Base-by-base conservation (phyloP, 2,113 vertebrate species). In the Tretioscincus oriximinensis region DNA sequence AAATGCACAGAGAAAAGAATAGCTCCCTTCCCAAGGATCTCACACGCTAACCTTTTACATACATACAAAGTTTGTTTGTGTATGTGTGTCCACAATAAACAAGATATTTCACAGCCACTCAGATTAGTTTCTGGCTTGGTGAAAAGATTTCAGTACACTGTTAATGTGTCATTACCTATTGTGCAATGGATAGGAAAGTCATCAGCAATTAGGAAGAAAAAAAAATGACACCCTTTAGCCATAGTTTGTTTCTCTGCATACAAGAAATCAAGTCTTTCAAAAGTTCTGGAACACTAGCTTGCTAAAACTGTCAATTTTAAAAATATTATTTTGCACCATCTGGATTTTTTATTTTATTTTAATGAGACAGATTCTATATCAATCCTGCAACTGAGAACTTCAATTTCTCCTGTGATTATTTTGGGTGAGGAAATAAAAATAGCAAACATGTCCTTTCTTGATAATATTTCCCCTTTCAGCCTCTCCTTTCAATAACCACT, bases 381-480 rank as follows among this genome's bases (percentile, higher is more conserved):
- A 78, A 35, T 84, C 49, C 85, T 81, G 12, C 49, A 70, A 51
- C 41, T 74, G 75, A 77, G 61, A 10, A 82, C 26, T 80, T 77
- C 7, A 1, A 73, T 85, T 82, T 47, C 65, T 77, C 22, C 71
- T 76, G 76, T 49, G 84, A 83, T 86, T 41, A 85, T 83, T 84
- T 73, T 85, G 73, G 74, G 64, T 87, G 47, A 81, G 70, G 24
- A 87, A 86, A 84, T 87, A 77, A 88, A 89, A 88, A 60, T 76
- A 82, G 65, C 12, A 45, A 66, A 65, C 0, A 0, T 80, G 71
- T 58, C 54, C 60, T 87, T 76, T 54, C 68, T 76, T 80, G 51
- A 82, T 86, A 35, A 14, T 77, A 64, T 76, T 68, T 81, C 41
- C 18, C 80, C 84, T 29, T 26, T 47, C 24, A 9, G 10, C 6